Base-by-base conservation (phyloP, 2,888 invertebrate species). In the Pristionchus mayeri region DNA sequence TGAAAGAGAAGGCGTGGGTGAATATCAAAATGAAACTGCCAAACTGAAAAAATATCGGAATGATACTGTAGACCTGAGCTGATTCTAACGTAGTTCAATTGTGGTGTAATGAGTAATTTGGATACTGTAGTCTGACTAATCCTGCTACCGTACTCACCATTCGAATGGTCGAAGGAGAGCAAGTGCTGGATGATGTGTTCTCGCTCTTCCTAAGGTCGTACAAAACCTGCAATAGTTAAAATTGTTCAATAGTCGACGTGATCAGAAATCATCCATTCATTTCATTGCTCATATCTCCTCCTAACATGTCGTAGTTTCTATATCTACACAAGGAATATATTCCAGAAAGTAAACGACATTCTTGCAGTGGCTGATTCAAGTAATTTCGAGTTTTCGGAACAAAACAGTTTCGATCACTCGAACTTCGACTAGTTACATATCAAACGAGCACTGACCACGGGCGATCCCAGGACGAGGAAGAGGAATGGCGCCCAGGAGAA, bases 401-500 rank as follows among this genome's bases (percentile, higher is more conserved):
- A n/a, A n/a, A n/a, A n/a, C n/a, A n/a, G n/a, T n/a, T n/a, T n/a
- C n/a, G n/a, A n/a, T n/a, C n/a, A n/a, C n/a, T n/a, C n/a, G n/a
- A n/a, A n/a, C n/a, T 1, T 21, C n/a, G 18, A 52, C n/a, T 52
- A 21, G 0, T 21, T 11, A 52, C 0, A 52, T 52, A 52, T 18
- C 3, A 52, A 52, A 4, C 18, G 52, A 52, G 16, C 13, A 52
- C 71, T 76, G 7, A 88, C 86, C n/a, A 90, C 81, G 27, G 90
- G 52, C 11, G 91, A 89, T 27, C 86, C 85, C 79, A 90, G 88
- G 9, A 89, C 44, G 3, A 92, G 85, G 80, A 92, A 92, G 11
- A 90, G 3, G 11, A 88, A 87, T 16, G 92, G 92, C 24, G 92
- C 80, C 83, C 87, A 88, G n/a, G 89, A 88, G 71, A 91, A 88